These are phyloP conservation scores for Tinea semifulvella DNA, from an alignment of 2,888 invertebrate species.

Conservation along the genomic window DNA sequence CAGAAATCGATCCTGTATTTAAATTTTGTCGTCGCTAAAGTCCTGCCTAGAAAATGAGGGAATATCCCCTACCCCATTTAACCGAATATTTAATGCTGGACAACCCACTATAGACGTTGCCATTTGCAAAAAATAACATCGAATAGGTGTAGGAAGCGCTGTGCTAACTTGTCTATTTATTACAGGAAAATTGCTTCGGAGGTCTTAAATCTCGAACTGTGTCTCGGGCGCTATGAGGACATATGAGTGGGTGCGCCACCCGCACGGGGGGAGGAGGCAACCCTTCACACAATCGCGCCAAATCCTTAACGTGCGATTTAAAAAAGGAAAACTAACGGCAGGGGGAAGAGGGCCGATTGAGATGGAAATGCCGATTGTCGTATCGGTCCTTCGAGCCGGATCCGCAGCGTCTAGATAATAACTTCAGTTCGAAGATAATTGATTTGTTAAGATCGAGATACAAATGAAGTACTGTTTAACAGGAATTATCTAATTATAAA, in stretches of 20 bases:
- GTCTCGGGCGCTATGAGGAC: constrained; percentile 36
- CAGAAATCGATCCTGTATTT: too few relatives aligned
- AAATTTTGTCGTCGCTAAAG: too few relatives aligned
- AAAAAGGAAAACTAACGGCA: constrained; percentile 58
- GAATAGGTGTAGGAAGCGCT: constrained; percentile 28
- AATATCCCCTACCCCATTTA: too few relatives aligned
- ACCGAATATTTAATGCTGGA: too few relatives aligned
- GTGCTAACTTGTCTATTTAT: constrained; percentile 30
- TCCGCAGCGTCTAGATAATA: constrained; percentile 14
- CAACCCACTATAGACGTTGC: too few relatives aligned
- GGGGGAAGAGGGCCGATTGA: constrained; percentile 38
- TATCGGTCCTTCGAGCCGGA: constrained; percentile 14
- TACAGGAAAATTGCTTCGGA: constrained; percentile 33
- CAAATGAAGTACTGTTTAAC: too few relatives aligned
- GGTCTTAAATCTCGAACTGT: constrained; percentile 25
- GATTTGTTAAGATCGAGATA: too few relatives aligned
- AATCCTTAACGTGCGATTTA: constrained; percentile 66
- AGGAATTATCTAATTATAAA: too few relatives aligned
- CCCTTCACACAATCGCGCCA: constrained; percentile 62
- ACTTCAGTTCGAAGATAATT: too few relatives aligned
- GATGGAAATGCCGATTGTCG: constrained; percentile 55
- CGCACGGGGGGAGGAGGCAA: constrained; percentile 31
- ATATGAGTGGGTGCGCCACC: constrained; percentile 40
- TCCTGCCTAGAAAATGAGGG: too few relatives aligned
- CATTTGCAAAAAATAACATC: constrained; percentile 18